Percentiles rank a stretch among this genome's conserved stretches.
Conservation (phyloP, 2,888 invertebrate species). For the Leptopterna dolabrata region DNA sequence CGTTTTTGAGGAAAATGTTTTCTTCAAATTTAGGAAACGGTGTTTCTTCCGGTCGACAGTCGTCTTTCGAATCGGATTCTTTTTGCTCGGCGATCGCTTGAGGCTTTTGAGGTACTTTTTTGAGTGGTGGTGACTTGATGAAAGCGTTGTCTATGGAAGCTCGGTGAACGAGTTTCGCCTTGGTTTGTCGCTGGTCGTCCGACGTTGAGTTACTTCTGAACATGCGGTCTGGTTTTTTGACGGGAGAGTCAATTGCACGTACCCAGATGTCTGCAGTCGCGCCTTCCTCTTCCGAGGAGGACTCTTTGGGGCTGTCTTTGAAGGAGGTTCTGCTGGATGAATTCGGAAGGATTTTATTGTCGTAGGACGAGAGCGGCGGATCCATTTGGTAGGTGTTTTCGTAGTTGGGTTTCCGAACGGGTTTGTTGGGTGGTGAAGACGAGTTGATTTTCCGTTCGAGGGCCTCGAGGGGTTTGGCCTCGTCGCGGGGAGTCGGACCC, state of each 20-base stretch:
- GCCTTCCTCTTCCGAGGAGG: constrained; percentile 62
- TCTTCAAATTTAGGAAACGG: constrained; percentile 42
- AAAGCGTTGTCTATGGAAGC: constrained; percentile 58
- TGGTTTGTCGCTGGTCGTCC: constrained; percentile 46
- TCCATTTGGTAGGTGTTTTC: constrained; percentile 52
- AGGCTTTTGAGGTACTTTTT: constrained; percentile 49
- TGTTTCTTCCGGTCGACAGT: constrained; percentile 28
- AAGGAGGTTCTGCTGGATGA: neutral
- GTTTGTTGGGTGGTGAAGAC: constrained; percentile 39
- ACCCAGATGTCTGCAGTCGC: constrained; percentile 64
- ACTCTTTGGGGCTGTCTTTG: constrained; percentile 47
- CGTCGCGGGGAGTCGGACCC: constrained; percentile 40
- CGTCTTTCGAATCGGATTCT: constrained; percentile 51
- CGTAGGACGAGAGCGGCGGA: constrained; percentile 52
- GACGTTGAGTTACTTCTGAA: constrained; percentile 55
- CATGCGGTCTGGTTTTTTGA: constrained; percentile 60
- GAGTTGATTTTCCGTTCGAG: constrained; percentile 55
- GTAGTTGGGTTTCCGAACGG: constrained; percentile 51
- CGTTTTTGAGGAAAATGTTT: constrained; percentile 42
- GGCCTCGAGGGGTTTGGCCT: constrained; percentile 56
- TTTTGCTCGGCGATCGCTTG: constrained; percentile 48
- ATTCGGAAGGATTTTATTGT: constrained; percentile 47
- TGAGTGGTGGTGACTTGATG: constrained; percentile 46
- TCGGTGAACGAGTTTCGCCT: constrained; percentile 49
- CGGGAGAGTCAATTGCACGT: constrained; percentile 63